phyloP scores from a whole-genome alignment of 1,140 invertebrate genomes.

The Platorchestia sp. region DNA sequence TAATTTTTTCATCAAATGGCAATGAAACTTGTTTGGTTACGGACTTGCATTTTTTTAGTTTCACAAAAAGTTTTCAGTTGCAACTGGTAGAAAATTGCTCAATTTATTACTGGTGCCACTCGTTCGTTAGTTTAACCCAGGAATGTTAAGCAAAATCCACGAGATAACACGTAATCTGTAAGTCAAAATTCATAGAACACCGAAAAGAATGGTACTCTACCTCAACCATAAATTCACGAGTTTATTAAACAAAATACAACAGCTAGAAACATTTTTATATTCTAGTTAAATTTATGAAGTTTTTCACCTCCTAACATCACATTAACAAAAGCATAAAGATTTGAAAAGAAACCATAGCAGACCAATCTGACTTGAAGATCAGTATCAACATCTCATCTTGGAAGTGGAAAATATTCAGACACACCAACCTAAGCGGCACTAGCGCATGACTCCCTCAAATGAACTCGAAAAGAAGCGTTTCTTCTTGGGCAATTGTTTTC shows the following conservation, averaged over 20 bases:
- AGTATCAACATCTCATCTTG: neutral
- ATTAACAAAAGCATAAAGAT: neutral
- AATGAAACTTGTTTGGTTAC: neutral
- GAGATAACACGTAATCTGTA: neutral
- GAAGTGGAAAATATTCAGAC: neutral
- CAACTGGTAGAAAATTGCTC: neutral
- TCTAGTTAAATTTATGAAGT: neutral
- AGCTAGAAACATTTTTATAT: neutral
- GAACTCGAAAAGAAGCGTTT: slow-evolving; percentile 12
- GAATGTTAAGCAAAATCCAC: neutral
- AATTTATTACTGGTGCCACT: neutral
- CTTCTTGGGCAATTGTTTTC: slow-evolving; percentile 44
- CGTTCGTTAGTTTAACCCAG: neutral
- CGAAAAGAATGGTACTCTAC: neutral
- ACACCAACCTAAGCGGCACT: neutral
- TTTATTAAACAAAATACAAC: neutral
- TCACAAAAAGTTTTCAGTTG: neutral
- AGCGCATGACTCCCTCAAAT: neutral
- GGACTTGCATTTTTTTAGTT: neutral
- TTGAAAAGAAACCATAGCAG: neutral
- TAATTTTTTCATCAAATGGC: neutral
- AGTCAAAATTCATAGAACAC: neutral
- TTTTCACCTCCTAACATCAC: neutral
- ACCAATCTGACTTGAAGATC: neutral
- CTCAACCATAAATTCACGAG: neutral